A percentile compares a stretch with the other conserved stretches of the same genome.
Conservation (phyloP, 2,888 invertebrate species). For the Sceliomorpha sp. region DNA sequence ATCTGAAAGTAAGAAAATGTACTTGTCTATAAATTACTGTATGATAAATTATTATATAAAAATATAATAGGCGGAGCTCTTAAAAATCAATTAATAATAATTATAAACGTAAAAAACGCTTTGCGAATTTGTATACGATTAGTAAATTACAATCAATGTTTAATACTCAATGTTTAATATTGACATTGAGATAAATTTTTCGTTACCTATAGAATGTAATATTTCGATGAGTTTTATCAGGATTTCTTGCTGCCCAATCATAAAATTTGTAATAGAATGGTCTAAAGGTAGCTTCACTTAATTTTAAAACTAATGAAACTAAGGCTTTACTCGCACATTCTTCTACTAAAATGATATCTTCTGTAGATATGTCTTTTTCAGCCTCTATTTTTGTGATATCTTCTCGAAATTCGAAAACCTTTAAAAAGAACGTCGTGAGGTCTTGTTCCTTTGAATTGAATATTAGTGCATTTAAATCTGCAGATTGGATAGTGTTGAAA, state of each 20-base stretch:
- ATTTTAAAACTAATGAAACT: conserved; percentile 90
- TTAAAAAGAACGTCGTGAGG: conserved; percentile 88
- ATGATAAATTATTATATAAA: conserved; percentile 12
- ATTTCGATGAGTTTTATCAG: conserved; percentile 84
- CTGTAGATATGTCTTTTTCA: conserved; percentile 70
- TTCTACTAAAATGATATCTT: conserved; percentile 85
- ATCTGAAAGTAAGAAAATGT: conserved; percentile 11
- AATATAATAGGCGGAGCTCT: too few relatives aligned
- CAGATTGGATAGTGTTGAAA: conserved; percentile 84
- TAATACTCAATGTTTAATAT: too few relatives aligned
- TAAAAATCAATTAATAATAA: too few relatives aligned
- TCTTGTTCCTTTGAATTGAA: conserved; percentile 79
- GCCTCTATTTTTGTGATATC: conserved; percentile 76
- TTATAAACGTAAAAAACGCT: not conserved
- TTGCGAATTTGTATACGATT: not conserved
- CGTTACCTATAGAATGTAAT: conserved; percentile 90
- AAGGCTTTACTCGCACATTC: conserved; percentile 88
- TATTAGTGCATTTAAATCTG: conserved; percentile 85
- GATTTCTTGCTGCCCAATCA: conserved; percentile 90
- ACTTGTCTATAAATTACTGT: too few relatives aligned
- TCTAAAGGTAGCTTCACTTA: conserved; percentile 93
- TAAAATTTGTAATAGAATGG: conserved; percentile 93
- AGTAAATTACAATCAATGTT: conserved; percentile 9
- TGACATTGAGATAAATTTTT: conserved; percentile 1
- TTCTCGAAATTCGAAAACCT: conserved; percentile 86